Base-by-base conservation (phyloP, 2,113 vertebrate genomes). In the Aviceda subcristata region DNA sequence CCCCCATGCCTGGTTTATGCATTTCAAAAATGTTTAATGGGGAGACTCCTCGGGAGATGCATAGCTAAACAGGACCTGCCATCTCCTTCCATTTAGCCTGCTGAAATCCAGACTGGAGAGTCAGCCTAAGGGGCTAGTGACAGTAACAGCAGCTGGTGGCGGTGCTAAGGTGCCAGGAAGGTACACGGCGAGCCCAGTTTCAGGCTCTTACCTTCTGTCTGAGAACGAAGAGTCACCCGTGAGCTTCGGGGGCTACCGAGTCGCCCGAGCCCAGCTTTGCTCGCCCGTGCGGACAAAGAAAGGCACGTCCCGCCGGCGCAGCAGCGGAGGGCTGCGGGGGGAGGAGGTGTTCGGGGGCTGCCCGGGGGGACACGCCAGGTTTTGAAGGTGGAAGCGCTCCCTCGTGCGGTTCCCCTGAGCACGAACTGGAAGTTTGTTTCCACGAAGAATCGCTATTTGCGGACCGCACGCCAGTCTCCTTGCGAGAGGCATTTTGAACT, bases 251-350 rank as follows among this genome's bases (percentile, higher is more conserved):
- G 38, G 50, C 48, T 48, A 5, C 64, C 3, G 38, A 14, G 3
- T 4, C 4, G 8, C 5, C 32, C 6, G 11, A 22, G 19, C 2
- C 21, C 86, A 15, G 56, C 45, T n/a, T 14, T 29, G 11, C 16
- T n/a, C 1, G 7, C 18, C 50, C 7, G 0, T 1, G 43, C 3
- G 9, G n/a, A 10, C 32, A 1, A 9, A 29, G 36, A 8, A 7
- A 3, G 38, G 13, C 24, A 9, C 27, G 34, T 11, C 45, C 30
- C 30, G 16, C 8, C 23, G 59, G 50, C 23, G 27, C 53, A 12
- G 12, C n/a, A 6, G 41, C 5, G 13, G 9, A 9, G 15, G 32
- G 23, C 11, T 21, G 34, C 16, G 39, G 30, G 9, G 50, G 9
- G 11, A 13, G 26, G 36, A 15, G 32, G 32, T 18, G 27, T 4